Conservation (phyloP, 2,113 vertebrate genomes). For the Chrysemys picta region DNA sequence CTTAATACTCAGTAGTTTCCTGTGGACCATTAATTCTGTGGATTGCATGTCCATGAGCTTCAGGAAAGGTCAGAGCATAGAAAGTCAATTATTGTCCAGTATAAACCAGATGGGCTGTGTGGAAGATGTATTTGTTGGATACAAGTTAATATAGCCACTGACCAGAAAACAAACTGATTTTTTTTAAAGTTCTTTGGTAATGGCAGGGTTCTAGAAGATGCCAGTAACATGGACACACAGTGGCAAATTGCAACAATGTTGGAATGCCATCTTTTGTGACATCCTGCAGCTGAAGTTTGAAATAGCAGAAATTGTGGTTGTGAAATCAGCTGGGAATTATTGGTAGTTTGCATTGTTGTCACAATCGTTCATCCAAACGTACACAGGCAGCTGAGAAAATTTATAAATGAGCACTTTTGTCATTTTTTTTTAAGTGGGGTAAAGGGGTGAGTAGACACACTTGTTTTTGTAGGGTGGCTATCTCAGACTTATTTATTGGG, state of each 20-base stretch:
- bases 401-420: neutral
- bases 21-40: neutral
- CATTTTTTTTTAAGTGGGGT: neutral
- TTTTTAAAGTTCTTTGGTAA: fast-evolving
- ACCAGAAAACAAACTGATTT: fast-evolving
- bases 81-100: neutral
- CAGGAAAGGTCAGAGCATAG: neutral
- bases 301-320: fast-evolving
- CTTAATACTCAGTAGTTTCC: neutral
- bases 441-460: neutral
- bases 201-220: neutral
- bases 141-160: fast-evolving
- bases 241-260: neutral
- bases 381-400: slow-evolving; percentile 22
- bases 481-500: neutral
- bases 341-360: neutral
- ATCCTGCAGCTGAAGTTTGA: neutral
- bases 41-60: neutral
- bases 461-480: slow-evolving; percentile 8
- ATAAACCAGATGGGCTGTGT: neutral
- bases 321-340: neutral
- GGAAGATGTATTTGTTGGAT: neutral
- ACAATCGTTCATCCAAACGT: neutral
- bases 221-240: fast-evolving
- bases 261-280: fast-evolving